These are phyloP conservation scores for Puma concolor DNA, from an alignment of 2,113 vertebrate species.

Conservation along the genomic window DNA sequence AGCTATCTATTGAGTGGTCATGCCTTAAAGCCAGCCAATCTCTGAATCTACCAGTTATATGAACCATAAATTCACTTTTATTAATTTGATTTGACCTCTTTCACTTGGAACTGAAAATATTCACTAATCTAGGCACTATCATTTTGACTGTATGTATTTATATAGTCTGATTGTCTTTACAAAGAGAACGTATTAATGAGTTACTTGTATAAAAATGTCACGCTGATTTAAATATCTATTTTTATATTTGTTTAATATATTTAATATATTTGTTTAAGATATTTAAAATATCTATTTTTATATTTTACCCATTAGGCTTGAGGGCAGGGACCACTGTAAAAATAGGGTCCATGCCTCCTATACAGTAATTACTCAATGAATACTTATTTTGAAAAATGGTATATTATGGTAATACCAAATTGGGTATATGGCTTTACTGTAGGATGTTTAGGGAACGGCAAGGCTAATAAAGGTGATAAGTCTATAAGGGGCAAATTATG, in stretches of 20 bases:
- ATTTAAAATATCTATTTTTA: neutral
- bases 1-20: neutral
- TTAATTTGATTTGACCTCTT: neutral
- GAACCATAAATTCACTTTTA: neutral
- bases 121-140: neutral
- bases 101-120: neutral
- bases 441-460: neutral
- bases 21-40: neutral
- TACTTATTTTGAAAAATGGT: neutral
- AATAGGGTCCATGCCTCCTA: neutral
- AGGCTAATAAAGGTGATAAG: neutral
- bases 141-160: neutral
- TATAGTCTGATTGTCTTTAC: neutral
- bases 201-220: neutral
- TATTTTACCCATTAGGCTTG: neutral
- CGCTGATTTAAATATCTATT: neutral
- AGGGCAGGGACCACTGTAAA: neutral
- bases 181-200: neutral
- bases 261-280: neutral
- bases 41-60: neutral
- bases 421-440: neutral
- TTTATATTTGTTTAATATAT: neutral
- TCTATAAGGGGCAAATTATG: neutral
- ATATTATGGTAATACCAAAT: neutral
- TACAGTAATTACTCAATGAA: neutral